phyloP scores from a whole-genome alignment of 2,113 vertebrate species.

The Neolamprologus devosi region DNA sequence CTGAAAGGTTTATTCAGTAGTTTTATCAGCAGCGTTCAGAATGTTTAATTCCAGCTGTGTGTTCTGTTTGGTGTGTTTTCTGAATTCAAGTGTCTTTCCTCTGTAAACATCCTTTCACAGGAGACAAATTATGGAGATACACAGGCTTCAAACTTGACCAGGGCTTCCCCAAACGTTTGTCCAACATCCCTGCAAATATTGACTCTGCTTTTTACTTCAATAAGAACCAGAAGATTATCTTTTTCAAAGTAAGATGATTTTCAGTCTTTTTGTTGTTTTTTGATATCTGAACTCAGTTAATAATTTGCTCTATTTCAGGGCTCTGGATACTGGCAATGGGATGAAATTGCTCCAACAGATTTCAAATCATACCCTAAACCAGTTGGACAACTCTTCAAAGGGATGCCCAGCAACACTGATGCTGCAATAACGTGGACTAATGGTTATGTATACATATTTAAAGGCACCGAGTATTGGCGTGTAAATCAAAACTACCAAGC shows the following conservation, averaged over 20 bases:
- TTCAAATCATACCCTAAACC: constrained; percentile 68
- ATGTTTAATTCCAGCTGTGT: neutral
- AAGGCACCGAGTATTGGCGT: constrained; percentile 71
- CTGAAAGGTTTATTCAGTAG: constrained; percentile 67
- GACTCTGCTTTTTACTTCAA: constrained; percentile 76
- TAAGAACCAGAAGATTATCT: constrained; percentile 70
- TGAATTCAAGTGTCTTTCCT: neutral
- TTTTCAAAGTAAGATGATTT: constrained; percentile 73
- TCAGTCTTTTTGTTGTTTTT: neutral
- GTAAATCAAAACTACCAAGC: constrained; percentile 58
- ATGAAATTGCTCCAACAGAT: constrained; percentile 65
- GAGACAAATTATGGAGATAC: constrained; percentile 77
- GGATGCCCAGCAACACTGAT: constrained; percentile 58
- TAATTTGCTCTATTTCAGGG: constrained; percentile 19
- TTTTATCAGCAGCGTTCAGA: neutral
- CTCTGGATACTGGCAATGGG: constrained; percentile 78
- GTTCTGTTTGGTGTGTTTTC: neutral
- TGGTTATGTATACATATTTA: constrained; percentile 73
- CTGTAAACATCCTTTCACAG: constrained; percentile 34
- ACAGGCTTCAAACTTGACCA: constrained; percentile 70
- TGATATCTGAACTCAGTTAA: neutral
- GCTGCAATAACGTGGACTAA: constrained; percentile 73
- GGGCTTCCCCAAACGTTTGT: constrained; percentile 73
- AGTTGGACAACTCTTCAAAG: constrained; percentile 60
- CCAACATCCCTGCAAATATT: constrained; percentile 67